Conservation (phyloP, 2,888 invertebrate genomes). For the Drosophila planitibia region DNA sequence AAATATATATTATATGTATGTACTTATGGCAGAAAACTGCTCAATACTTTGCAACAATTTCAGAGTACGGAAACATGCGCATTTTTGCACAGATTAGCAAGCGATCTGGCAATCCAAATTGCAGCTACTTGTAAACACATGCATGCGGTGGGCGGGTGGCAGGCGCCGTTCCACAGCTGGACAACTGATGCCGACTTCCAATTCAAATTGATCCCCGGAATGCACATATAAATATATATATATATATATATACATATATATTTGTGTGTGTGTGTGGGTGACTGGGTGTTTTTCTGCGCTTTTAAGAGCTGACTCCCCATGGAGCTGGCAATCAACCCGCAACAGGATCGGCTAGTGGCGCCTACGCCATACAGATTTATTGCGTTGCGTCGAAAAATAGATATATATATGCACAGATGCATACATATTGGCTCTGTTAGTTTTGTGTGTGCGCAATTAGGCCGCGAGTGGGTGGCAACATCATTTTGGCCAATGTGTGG, state of each 20-base stretch:
- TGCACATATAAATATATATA: background rate
- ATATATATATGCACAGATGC: background rate
- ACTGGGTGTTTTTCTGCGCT: background rate
- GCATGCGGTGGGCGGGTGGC: constrained; percentile 44
- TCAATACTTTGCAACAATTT: constrained; percentile 25
- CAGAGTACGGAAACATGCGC: constrained; percentile 32
- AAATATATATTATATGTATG: background rate
- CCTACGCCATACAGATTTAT: constrained; percentile 64
- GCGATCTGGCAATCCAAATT: constrained; percentile 29
- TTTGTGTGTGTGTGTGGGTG: background rate
- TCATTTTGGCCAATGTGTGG: constrained; percentile 25
- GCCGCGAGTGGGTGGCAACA: constrained; percentile 22
- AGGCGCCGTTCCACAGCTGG: constrained; percentile 53
- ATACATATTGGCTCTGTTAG: constrained; percentile 2
- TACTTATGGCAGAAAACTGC: constrained; percentile 11
- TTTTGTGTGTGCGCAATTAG: constrained; percentile 31
- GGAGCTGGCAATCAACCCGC: constrained; percentile 12
- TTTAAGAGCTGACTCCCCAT: constrained; percentile 25
- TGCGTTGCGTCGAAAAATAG: constrained; percentile 34
- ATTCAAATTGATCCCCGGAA: constrained; percentile 35
- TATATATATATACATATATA: background rate
- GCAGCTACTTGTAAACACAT: constrained; percentile 1
- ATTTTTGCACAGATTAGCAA: constrained; percentile 32
- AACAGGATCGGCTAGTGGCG: constrained; percentile 39
- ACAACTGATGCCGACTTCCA: constrained; percentile 28